Percentiles rank a stretch among this genome's conserved stretches.
These are phyloP conservation scores for human DNA, from an alignment of 2,113 vertebrate genomes.

Conservation along the genomic window DNA sequence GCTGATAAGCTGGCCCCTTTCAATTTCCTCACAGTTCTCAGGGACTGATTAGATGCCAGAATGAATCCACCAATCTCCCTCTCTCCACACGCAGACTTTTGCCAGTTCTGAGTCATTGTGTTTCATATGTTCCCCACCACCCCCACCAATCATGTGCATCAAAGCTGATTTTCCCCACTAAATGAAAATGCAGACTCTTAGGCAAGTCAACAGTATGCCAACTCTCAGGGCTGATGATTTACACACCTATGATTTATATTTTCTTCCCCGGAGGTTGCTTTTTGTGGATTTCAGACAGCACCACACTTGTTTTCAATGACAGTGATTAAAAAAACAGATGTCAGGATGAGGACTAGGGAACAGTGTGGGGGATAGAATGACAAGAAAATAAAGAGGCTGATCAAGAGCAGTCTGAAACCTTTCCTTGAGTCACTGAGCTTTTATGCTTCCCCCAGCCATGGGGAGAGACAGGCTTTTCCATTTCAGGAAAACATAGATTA, in stretches of 20 bases:
- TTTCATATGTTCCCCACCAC: neutral
- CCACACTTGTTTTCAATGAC: constrained; percentile 29
- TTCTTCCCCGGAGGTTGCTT: neutral
- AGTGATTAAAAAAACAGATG: constrained; percentile 39
- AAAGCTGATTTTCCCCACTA: neutral
- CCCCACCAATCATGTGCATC: neutral
- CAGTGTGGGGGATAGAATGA: neutral
- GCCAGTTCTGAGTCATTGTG: neutral
- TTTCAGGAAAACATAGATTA: neutral
- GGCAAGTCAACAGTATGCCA: neutral
- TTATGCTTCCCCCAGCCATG: neutral
- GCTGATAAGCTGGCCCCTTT: constrained; percentile 1
- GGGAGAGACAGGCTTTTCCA: neutral
- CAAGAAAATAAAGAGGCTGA: neutral
- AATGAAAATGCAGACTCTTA: neutral
- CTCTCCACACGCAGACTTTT: neutral
- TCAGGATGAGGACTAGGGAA: neutral
- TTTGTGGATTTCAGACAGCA: neutral
- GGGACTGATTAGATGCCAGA: neutral
- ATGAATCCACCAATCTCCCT: neutral
- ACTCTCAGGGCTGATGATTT: neutral
- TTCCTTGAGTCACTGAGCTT: neutral
- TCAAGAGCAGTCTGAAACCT: neutral
- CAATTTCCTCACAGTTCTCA: neutral
- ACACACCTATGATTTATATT: neutral